Base-by-base conservation (phyloP, 2,113 vertebrate genomes). In the Camelus dromedarius region DNA sequence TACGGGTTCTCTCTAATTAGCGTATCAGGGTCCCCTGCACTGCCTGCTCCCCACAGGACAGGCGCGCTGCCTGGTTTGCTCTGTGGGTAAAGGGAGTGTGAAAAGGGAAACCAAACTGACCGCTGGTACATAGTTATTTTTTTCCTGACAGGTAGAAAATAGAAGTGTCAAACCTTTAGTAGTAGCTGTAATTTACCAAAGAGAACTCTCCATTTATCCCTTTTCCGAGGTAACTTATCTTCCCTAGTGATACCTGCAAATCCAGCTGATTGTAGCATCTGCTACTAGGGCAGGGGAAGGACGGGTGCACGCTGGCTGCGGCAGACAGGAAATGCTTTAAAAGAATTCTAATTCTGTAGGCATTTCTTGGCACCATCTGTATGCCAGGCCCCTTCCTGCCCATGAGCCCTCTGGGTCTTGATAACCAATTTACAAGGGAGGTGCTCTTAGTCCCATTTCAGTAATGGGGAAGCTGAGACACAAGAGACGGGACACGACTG, bases 61-160 rank as follows among this genome's bases (percentile, higher is more conserved):
- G 38, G 16, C n/a, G 66, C 1, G 1, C 79, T 48, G 89, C 75
- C 75, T 30, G 60, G 6, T 75, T 72, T 70, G 73, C 93, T 95
- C 81, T 42, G 46, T 3, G 79, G 73, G 91, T 95, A 95, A 93
- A 93, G 94, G 87, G 73, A 92, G 86, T 86, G 89, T n/a, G 64
- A 97, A 92, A 92, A 84, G 42, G 52, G 67, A 97, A 96, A 67
- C 75, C 22, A 56, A 88, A 93, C 96, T 96, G 95, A 97, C 95
- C 96, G 81, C 60, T 90, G 73, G 92, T 50, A 81, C 84, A 91
- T 56, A 96, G 97, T 93, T 87, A 75, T 87, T 96, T 97, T 96
- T 89, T 89, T 48, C 50, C 92, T 96, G 96, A 97, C 96, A 95
- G 86, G 87, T 87, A 96, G 98, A 97, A 98, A 97, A 97, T 96